A percentile compares a stretch with the other conserved stretches of the same genome.
These are phyloP conservation scores for Bombus impatiens DNA, from an alignment of 1,140 invertebrate genomes.

Conservation along the genomic window DNA sequence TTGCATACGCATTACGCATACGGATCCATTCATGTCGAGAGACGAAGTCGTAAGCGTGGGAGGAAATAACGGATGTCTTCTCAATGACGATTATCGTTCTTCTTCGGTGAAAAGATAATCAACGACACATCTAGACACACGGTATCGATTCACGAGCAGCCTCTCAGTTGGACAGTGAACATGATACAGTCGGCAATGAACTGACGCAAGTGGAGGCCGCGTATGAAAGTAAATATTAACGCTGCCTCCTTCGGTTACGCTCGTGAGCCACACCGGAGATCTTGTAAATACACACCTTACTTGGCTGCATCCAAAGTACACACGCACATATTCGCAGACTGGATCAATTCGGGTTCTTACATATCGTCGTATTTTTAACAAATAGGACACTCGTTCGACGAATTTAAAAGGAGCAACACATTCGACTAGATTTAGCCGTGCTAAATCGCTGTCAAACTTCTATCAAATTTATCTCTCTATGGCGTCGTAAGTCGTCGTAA, in stretches of 20 bases:
- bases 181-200: conserved; percentile 70
- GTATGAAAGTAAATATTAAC: conserved; percentile 78
- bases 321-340: too few species aligned
- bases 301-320: conserved; percentile 14
- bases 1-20: neutral
- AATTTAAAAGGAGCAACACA: too few species aligned
- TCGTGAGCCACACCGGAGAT: conserved; percentile 24
- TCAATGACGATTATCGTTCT: conserved; percentile 13
- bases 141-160: conserved; percentile 54
- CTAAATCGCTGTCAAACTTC: too few species aligned
- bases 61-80: neutral
- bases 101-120: conserved; percentile 25
- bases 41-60: neutral
- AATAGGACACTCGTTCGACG: too few species aligned
- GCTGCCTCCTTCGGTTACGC: conserved; percentile 65
- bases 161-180: conserved; percentile 68
- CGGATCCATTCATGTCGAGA: neutral
- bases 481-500: too few species aligned
- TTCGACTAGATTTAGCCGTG: too few species aligned
- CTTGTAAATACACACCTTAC: conserved; percentile 49
- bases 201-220: conserved; percentile 73
- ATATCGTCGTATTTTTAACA: too few species aligned
- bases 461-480: too few species aligned
- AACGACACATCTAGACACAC: neutral
- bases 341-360: too few species aligned